Percentiles rank a stretch among this genome's conserved stretches.
Conservation (phyloP, 2,888 invertebrate species). For the Eupithecia abbreviata region DNA sequence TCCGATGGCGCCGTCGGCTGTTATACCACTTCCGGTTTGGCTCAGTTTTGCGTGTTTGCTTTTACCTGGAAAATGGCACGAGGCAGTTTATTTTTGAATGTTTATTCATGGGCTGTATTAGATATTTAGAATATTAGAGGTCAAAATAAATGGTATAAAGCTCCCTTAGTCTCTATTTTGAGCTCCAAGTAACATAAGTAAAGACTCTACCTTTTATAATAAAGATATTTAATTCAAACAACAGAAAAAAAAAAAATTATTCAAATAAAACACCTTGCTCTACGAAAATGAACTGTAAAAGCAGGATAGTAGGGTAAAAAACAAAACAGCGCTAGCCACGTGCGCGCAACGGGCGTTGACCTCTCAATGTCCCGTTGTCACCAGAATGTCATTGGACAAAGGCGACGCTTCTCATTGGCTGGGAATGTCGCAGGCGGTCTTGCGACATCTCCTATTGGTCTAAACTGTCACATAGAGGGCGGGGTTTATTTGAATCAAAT, state of each 20-base stretch:
- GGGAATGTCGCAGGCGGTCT: slow-evolving; percentile 73
- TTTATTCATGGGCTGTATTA: neutral
- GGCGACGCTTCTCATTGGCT: slow-evolving; percentile 70
- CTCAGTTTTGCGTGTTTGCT: slow-evolving; percentile 48
- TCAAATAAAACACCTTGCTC: neutral
- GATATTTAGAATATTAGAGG: neutral
- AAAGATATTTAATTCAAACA: neutral
- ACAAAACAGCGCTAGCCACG: slow-evolving; percentile 51
- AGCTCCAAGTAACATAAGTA: neutral
- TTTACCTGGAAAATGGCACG: slow-evolving; percentile 17
- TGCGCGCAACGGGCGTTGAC: slow-evolving; percentile 70
- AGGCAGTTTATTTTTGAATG: slow-evolving; percentile 4
- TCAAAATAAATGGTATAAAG: neutral
- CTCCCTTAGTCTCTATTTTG: neutral
- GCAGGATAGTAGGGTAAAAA: slow-evolving; percentile 32
- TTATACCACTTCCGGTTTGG: slow-evolving; percentile 58
- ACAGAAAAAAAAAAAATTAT: neutral
- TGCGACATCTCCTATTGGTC: slow-evolving; percentile 78
- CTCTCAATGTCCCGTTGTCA: slow-evolving; percentile 68
- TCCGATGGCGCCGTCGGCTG: slow-evolving; percentile 54
- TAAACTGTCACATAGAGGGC: slow-evolving; percentile 72
- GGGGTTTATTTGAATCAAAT: slow-evolving; percentile 65
- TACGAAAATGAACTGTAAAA: neutral
- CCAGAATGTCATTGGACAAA: slow-evolving; percentile 78
- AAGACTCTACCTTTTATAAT: neutral